These are phyloP conservation scores for Ptychadena robeensis DNA, from an alignment of 2,797 vertebrate genomes.

Conservation along the genomic window DNA sequence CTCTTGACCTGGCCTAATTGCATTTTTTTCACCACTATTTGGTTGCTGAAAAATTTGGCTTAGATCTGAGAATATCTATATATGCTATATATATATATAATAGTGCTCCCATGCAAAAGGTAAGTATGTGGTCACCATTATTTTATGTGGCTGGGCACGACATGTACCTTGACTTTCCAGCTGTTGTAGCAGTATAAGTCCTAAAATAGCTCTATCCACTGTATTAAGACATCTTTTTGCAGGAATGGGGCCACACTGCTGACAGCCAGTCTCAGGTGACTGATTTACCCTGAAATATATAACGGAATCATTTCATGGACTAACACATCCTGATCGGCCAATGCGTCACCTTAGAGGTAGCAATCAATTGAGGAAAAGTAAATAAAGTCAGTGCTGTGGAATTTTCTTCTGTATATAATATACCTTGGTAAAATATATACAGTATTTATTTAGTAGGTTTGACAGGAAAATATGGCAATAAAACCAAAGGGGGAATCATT, in stretches of 20 bases:
- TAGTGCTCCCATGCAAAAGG: too few species aligned
- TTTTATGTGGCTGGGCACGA: too few species aligned
- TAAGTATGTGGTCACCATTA: too few species aligned
- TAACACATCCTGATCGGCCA: not conserved
- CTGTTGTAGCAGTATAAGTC: not conserved
- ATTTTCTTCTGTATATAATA: constrained; percentile 37
- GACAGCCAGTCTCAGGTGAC: not conserved
- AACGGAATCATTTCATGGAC: not conserved
- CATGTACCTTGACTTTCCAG: not conserved
- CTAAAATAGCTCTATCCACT: not conserved
- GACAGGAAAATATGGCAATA: constrained; percentile 27
- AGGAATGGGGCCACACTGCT: not conserved
- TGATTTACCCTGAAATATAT: not conserved
- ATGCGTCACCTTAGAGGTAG: constrained; percentile 16
- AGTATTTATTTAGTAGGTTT: constrained; percentile 45
- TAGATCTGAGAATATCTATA: too few species aligned
- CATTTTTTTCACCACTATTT: too few species aligned
- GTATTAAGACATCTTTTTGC: not conserved
- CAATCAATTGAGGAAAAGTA: constrained; percentile 38
- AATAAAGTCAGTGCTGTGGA: constrained; percentile 34
- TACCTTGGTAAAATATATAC: constrained; percentile 16
- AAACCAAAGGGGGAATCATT: constrained; percentile 30
- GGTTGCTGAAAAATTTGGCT: too few species aligned
- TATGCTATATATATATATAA: too few species aligned
- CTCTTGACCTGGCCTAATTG: too few species aligned